Conservation (phyloP, 2,113 vertebrate species). For the Oryzias melastigma region DNA sequence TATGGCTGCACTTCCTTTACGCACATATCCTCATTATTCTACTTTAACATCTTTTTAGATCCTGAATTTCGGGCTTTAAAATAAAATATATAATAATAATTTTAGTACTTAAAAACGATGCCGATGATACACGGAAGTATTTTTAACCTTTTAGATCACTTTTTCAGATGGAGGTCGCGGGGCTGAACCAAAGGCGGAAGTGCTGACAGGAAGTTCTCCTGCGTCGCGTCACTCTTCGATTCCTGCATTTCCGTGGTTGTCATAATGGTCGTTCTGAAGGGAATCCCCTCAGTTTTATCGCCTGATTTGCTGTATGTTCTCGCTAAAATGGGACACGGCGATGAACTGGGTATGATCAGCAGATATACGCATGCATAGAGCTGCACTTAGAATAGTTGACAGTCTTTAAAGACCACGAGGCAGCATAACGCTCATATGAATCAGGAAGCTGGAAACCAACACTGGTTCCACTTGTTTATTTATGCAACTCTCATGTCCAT, state of each 20-base stretch:
- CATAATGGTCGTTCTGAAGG: constrained; percentile 74
- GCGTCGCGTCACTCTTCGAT: background rate
- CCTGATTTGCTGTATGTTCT: constrained; percentile 75
- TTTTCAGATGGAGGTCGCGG: background rate
- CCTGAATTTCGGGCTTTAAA: too few species aligned
- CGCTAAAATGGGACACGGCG: constrained; percentile 80
- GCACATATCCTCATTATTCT: too few species aligned
- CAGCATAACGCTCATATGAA: background rate
- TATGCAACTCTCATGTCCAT: background rate
- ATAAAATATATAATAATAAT: too few species aligned
- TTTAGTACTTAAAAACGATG: too few species aligned
- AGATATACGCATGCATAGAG: background rate
- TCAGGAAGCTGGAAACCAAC: too few species aligned
- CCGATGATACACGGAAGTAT: background rate
- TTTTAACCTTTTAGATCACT: background rate
- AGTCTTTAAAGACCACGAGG: background rate
- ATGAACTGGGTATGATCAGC: constrained; percentile 72
- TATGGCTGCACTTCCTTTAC: too few species aligned
- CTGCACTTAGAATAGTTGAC: background rate
- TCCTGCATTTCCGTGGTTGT: background rate
- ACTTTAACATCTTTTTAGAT: too few species aligned
- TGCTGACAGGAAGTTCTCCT: rapidly evolving
- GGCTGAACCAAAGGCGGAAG: constrained; percentile 34
- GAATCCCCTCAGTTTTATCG: constrained; percentile 73
- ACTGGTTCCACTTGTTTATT: background rate